Conservation (phyloP, 1,140 invertebrate species). For the Aphidius gifuensis region DNA sequence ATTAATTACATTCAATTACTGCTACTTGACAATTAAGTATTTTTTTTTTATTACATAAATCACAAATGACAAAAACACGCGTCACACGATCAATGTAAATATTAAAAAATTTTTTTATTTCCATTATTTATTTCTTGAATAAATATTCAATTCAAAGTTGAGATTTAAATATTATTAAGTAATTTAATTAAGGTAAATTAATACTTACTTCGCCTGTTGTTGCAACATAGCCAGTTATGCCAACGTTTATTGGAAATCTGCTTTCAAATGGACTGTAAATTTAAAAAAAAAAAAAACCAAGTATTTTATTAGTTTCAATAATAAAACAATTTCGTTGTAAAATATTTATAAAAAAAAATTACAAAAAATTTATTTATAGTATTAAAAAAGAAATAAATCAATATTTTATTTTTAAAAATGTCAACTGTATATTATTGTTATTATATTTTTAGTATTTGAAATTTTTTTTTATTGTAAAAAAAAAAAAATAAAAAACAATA, state of each 20-base stretch:
- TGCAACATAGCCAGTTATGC: slow-evolving; percentile 92
- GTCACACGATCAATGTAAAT: no score
- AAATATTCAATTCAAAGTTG: no score
- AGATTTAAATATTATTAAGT: no score
- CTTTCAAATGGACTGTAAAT: slow-evolving; percentile 78
- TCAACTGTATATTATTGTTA: not conserved
- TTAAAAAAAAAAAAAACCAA: slow-evolving; percentile 30
- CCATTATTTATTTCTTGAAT: no score
- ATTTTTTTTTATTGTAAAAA: slow-evolving; percentile 20
- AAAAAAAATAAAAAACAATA: slow-evolving; percentile 32
- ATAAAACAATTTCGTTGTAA: no score
- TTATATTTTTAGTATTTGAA: not conserved
- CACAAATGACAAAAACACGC: no score
- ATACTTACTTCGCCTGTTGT: slow-evolving; percentile 87
- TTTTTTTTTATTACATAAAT: no score
- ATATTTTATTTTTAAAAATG: not conserved
- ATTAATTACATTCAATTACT: no score
- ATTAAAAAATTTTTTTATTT: no score
- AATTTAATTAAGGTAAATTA: not conserved
- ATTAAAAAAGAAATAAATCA: slow-evolving; percentile 3
- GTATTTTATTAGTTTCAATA: slow-evolving; percentile 1
- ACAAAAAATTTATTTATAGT: slow-evolving; percentile 1
- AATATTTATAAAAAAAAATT: not conserved
- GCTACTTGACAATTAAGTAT: no score
- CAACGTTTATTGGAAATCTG: slow-evolving; percentile 93